These are phyloP conservation scores for Rhagium mordax DNA, from an alignment of 2,888 invertebrate genomes.

Conservation along the genomic window DNA sequence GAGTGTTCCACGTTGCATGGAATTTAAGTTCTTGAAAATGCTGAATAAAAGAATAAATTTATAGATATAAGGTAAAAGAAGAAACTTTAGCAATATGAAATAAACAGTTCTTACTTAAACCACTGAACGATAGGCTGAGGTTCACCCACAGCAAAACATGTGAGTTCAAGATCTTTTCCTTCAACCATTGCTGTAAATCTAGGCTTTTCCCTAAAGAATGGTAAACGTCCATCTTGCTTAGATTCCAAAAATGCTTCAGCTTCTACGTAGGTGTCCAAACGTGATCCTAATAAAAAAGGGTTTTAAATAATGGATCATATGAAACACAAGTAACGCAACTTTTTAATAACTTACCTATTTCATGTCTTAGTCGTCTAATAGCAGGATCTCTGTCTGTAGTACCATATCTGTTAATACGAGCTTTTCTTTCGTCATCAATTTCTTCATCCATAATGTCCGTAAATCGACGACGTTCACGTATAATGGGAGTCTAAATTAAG, in stretches of 20 bases:
- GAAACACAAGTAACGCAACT: no score
- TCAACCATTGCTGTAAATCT: slow-evolving; percentile 87
- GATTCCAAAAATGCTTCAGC: slow-evolving; percentile 88
- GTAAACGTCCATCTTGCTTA: slow-evolving; percentile 83
- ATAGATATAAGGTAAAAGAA: no score
- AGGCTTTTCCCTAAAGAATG: slow-evolving; percentile 95
- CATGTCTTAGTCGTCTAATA: slow-evolving; percentile 84
- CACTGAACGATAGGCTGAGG: slow-evolving; percentile 91
- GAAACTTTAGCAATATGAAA: not conserved
- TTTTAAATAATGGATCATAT: no score
- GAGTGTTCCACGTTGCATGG: no score
- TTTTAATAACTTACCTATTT: slow-evolving; percentile 79
- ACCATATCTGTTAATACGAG: slow-evolving; percentile 85
- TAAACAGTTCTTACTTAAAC: slow-evolving; percentile 77
- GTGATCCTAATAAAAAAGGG: slow-evolving; percentile 70
- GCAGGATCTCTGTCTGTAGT: slow-evolving; percentile 75
- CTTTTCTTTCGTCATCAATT: slow-evolving; percentile 91
- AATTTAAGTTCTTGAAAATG: no score
- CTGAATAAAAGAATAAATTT: no score
- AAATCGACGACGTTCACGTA: slow-evolving; percentile 91
- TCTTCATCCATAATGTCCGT: slow-evolving; percentile 97
- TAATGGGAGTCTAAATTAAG: slow-evolving; percentile 81
- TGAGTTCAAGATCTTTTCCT: slow-evolving; percentile 82
- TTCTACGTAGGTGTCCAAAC: slow-evolving; percentile 89
- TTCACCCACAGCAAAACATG: slow-evolving; percentile 89